Base-by-base conservation (phyloP, 2,888 invertebrate species). In the Drosophila borborema region DNA sequence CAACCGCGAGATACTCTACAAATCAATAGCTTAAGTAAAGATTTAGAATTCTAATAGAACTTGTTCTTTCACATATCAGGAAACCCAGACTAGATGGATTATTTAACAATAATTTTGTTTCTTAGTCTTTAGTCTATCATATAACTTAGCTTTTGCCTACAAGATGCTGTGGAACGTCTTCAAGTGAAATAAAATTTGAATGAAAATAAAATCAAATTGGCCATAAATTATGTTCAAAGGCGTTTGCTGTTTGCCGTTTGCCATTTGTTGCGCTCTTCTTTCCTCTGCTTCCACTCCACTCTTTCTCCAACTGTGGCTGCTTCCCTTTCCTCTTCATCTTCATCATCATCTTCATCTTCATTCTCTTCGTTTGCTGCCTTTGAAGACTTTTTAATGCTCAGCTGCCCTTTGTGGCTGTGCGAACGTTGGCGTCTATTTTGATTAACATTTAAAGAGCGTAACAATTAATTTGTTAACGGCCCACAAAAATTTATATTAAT, bases 201-300 rank as follows among this genome's bases (percentile, higher is more conserved):
- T 90, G 75, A 82, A 89, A 89, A 86, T 86, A 78, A 80, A 89
- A 51, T 81, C 74, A 70, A 86, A 89, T 86, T 88, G 83, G 64
- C 77, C 89, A 81, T 86, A 86, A 86, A 86, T 90, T 74, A 89
- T 71, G 89, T 86, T 90, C 86, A 90, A 85, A 85, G 89, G 90
- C 90, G 64, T 66, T 73, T 66, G 79, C 79, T 72, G 64, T 66
- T 77, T 72, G 78, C 78, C 75, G 53, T 53, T 53, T 74, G 74
- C 75, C 76, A 56, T 77, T 77, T 69, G 23, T 28, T 23, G 23
- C 54, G n/a, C 20, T n/a, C 54, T 40, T n/a, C 54, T 38, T 23
- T 40, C 23, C 36, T 40, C 23, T 20, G 34, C 23, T 6, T 9
- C 23, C 16, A 23, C 7, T 38, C 10, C 10, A 38, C 23, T 38